Base-by-base conservation (phyloP, 30 jellyfish, hydroid and myxozoan genomes). In the Hydractinia echinata region DNA sequence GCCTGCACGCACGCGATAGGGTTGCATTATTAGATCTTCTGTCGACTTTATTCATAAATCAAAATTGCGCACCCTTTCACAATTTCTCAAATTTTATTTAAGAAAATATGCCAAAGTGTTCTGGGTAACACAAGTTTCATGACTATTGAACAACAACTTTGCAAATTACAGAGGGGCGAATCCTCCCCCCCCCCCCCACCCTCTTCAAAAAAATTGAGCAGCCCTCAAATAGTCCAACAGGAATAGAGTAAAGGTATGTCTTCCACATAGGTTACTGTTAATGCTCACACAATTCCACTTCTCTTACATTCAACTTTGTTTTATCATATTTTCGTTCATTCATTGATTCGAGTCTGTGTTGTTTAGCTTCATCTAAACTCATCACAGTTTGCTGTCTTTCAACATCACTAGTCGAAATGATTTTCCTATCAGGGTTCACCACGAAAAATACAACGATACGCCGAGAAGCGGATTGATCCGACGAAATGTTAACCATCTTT, bases 281-380 rank as follows among this genome's bases (percentile, higher is more conserved):
- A 76, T 87, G 95, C 56, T 87, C 95, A 66, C 95, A 87, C n/a
- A 87, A 87, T 54, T 87, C 95, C 9, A 87, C 77, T 19, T 81
- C 87, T 48, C 95, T 54, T 8, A 87, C 84, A 55, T 87, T 87
- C 62, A 87, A 81, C 48, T 76, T 81, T 67, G 61, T 90, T 64
- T 87, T 87, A 82, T 87, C 84, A 20, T 87, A 87, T 68, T 87
- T 87, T 44, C 95, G 73, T 70, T 87, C 95, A 4, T 89, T 84
- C 95, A 87, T 87, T 53, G 81, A 81, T 61, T 87, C 95, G 64
- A 87, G 62, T 53, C 95, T 87, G 62, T 80, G 76, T n/a, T 87
- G 44, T 55, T 81, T 81, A 4, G 95, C 95, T 3, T 4, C 67
- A 2, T 72, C 39, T 8, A 81, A 72, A 6, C 87, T 5, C 30